phyloP scores from a whole-genome alignment of 2,797 vertebrate genomes.

The Sebastes taczanowskii region DNA sequence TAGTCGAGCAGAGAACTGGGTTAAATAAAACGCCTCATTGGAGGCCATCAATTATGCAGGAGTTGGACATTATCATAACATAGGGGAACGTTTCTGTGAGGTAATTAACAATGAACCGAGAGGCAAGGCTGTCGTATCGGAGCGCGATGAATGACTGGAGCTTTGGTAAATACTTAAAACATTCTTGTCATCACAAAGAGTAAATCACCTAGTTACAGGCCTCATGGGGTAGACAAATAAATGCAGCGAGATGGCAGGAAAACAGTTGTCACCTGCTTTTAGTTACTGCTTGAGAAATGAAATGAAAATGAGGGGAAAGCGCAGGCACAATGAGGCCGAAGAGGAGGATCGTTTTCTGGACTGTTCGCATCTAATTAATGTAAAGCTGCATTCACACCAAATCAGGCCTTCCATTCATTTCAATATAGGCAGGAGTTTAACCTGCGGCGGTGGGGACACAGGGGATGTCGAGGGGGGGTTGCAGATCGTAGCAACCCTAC shows the following conservation, averaged over 20 bases:
- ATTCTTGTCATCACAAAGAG: conserved; percentile 46
- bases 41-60: conserved; percentile 62
- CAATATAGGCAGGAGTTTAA: too few relatives aligned
- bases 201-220: conserved; percentile 50
- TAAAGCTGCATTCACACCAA: not conserved
- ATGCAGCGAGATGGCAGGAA: not conserved
- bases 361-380: conserved; percentile 32
- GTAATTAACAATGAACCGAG: conserved; percentile 58
- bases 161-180: conserved; percentile 49
- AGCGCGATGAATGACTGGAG: conserved; percentile 35
- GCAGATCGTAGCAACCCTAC: too few relatives aligned
- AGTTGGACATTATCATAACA: conserved; percentile 53
- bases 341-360: conserved; percentile 5
- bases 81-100: conserved; percentile 43
- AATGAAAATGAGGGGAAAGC: not conserved
- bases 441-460: too few relatives aligned
- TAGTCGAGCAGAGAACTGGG: conserved; percentile 29
- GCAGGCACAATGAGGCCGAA: not conserved
- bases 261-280: conserved; percentile 37
- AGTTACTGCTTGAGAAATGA: conserved; percentile 10
- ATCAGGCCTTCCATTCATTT: not conserved
- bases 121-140: conserved; percentile 39
- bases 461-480: too few relatives aligned
- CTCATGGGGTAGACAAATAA: conserved; percentile 18
- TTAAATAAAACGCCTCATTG: conserved; percentile 60